A percentile compares a stretch with the other conserved stretches of the same genome.
Evolutionary conservation across 2,888 invertebrate species (phyloP).

Genomic region (Rotaria macrura): DNA sequence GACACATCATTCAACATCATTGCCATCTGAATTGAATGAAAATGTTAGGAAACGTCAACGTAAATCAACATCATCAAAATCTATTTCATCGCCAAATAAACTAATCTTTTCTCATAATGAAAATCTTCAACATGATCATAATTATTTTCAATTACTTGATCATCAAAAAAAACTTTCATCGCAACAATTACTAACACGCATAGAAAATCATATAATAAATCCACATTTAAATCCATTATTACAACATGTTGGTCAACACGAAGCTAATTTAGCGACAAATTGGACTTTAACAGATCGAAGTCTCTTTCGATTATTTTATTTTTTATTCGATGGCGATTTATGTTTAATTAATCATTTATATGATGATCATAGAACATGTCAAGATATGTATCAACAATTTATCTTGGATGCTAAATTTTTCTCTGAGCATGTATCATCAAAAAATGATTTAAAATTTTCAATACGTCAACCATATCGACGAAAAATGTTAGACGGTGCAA

Average conservation of each 20-base stretch:
- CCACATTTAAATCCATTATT: too few species aligned
- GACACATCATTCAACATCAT: neutral
- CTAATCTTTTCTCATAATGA: neutral
- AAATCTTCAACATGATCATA: neutral
- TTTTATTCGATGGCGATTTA: conserved; percentile 5
- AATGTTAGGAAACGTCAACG: neutral
- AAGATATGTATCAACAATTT: neutral
- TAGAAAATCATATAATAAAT: neutral
- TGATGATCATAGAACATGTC: neutral
- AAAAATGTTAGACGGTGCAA: neutral
- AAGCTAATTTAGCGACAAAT: neutral
- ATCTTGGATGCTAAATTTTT: neutral
- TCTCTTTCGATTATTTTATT: conserved; percentile 2
- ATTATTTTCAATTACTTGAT: neutral
- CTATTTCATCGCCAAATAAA: neutral
- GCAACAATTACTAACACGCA: neutral
- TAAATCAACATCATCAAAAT: neutral
- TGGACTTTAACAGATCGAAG: conserved; percentile 12
- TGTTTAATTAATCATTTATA: neutral
- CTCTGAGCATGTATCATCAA: neutral
- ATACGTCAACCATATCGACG: neutral
- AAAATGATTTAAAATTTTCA: neutral
- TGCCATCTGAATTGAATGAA: neutral
- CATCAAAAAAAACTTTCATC: neutral
- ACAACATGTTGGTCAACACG: neutral